Conservation (phyloP, 2,888 invertebrate species). For the Andrena minutula region DNA sequence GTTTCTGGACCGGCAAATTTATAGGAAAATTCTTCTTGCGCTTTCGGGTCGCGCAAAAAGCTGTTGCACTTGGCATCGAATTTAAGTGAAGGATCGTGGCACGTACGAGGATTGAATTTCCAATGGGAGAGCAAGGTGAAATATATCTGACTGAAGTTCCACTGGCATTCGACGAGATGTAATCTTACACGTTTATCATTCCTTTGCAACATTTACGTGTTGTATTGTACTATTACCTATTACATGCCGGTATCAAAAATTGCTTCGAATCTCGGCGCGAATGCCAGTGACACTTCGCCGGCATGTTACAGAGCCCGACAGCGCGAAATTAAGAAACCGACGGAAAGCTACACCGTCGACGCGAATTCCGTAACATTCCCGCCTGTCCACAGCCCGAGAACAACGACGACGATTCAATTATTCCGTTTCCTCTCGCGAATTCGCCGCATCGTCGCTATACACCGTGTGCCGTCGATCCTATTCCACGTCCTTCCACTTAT, state of each 20-base stretch:
- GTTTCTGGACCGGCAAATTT: slow-evolving; percentile 46
- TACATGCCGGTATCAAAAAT: not conserved
- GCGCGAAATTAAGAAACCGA: slow-evolving; percentile 35
- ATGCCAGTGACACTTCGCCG: not conserved
- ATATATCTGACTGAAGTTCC: not conserved
- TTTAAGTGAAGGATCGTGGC: not conserved
- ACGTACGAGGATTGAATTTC: slow-evolving; percentile 15
- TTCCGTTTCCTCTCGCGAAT: slow-evolving; percentile 39
- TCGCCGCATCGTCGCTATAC: slow-evolving; percentile 30
- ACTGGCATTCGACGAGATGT: not conserved
- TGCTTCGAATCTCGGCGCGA: not conserved
- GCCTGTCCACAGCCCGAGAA: not conserved
- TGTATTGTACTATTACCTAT: too few species aligned
- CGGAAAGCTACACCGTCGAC: not conserved
- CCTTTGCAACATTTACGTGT: too few species aligned
- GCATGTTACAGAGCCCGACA: not conserved
- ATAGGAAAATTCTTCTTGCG: slow-evolving; percentile 59
- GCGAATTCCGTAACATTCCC: not conserved
- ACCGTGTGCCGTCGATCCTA: slow-evolving; percentile 56
- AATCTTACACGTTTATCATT: too few species aligned
- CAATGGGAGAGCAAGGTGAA: not conserved
- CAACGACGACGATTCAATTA: slow-evolving; percentile 59
- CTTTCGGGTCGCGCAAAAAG: slow-evolving; percentile 34
- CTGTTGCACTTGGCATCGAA: slow-evolving; percentile 27
- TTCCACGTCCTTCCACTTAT: slow-evolving; percentile 68